Evolutionary conservation across 2,888 invertebrate species (phyloP).

Genomic region (Saturnia pavonia): DNA sequence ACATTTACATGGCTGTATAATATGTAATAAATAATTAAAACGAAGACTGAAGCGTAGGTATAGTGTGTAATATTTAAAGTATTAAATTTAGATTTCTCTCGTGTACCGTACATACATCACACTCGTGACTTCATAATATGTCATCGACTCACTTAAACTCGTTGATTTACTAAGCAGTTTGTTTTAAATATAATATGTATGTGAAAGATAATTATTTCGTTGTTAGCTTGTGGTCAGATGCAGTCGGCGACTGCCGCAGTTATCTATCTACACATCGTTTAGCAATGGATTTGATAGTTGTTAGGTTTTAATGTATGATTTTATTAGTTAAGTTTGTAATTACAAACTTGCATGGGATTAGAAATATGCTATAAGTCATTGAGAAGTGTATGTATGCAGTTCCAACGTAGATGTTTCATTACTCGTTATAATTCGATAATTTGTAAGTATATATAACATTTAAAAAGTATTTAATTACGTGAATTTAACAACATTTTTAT

Average conservation of each 20-base stretch:
- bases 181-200: conserved; percentile 23
- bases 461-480: neutral
- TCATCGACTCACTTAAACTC: conserved; percentile 18
- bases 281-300: conserved; percentile 22
- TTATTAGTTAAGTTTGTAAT: conserved; percentile 26
- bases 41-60: conserved; percentile 80
- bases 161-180: conserved; percentile 24
- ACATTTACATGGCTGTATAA: conserved; percentile 59
- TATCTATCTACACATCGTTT: conserved; percentile 20
- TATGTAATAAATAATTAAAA: conserved; percentile 75
- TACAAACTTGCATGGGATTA: conserved; percentile 21
- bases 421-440: neutral
- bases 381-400: neutral
- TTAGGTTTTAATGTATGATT: conserved; percentile 21
- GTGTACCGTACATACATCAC: conserved; percentile 44
- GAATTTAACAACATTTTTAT: too few relatives aligned
- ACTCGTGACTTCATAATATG: conserved; percentile 7
- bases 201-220: conserved; percentile 19
- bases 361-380: conserved; percentile 10
- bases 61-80: conserved; percentile 74
- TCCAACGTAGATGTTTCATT: neutral
- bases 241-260: conserved; percentile 5
- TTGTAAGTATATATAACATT: neutral
- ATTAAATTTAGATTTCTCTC: conserved; percentile 41
- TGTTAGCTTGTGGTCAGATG: conserved; percentile 20